Evolutionary conservation across 2,113 vertebrate species (phyloP).

Genomic region (Narcine bancroftii): DNA sequence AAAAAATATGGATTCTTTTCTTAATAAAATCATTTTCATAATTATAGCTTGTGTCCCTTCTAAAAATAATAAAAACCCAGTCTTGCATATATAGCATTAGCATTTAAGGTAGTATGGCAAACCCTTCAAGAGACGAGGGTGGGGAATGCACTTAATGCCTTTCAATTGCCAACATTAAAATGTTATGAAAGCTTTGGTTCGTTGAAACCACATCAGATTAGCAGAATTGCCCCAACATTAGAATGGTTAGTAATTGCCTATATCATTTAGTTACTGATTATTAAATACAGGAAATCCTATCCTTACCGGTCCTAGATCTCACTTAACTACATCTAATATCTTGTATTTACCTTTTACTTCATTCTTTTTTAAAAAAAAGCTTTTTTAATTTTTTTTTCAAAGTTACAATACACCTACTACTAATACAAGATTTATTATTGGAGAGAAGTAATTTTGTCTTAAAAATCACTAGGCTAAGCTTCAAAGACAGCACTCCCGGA

Average conservation of each 20-base stretch:
- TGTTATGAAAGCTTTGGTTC: slow-evolving; percentile 95
- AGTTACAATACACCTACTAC: slow-evolving; percentile 79
- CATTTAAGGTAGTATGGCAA: slow-evolving; percentile 99
- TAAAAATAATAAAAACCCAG: slow-evolving; percentile 79
- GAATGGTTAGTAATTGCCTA: slow-evolving; percentile 54
- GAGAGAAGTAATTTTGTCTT: slow-evolving; percentile 51
- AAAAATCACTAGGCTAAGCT: slow-evolving; percentile 74
- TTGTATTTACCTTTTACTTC: slow-evolving; percentile 13
- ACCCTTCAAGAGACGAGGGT: slow-evolving; percentile 69
- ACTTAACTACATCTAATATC: slow-evolving; percentile 81
- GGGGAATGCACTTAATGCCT: slow-evolving; percentile 82
- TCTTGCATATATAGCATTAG: slow-evolving; percentile 99
- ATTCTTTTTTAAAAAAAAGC: slow-evolving; percentile 5
- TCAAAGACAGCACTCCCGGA: slow-evolving; percentile 87
- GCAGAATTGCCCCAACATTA: slow-evolving; percentile 73
- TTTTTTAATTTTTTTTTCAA: slow-evolving; percentile 26
- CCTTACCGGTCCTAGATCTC: slow-evolving; percentile 98
- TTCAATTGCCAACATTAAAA: slow-evolving; percentile 61
- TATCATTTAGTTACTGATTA: slow-evolving; percentile 63
- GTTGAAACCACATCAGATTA: slow-evolving; percentile 91
- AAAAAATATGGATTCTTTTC: slow-evolving; percentile 77
- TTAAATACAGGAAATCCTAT: slow-evolving; percentile 88
- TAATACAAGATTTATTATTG: slow-evolving; percentile 71
- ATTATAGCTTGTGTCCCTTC: slow-evolving; percentile 81
- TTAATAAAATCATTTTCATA: slow-evolving; percentile 70